Evolutionary conservation across 2,888 invertebrate genomes (phyloP).

Genomic region (Bellardia pandia): DNA sequence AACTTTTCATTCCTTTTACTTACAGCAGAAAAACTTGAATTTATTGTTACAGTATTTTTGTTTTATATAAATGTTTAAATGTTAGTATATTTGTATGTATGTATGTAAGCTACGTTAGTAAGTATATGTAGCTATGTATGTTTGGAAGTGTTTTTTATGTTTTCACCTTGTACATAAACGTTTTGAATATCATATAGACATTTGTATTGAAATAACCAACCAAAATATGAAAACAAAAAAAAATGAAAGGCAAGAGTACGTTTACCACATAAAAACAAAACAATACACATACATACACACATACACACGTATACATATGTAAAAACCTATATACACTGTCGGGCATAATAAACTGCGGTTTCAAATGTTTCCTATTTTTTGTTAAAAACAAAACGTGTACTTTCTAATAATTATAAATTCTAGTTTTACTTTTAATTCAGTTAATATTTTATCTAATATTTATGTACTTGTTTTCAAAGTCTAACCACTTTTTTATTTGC

Average conservation of each 20-base stretch:
- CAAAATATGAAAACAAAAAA: background rate
- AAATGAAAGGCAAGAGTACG: conserved; percentile 21
- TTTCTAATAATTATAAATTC: too few species aligned
- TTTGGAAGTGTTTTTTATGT: conserved; percentile 15
- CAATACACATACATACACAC: too few species aligned
- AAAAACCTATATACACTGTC: too few species aligned
- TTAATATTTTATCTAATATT: too few species aligned
- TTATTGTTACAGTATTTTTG: conserved; percentile 48
- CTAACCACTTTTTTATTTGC: too few species aligned
- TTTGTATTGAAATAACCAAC: conserved; percentile 33
- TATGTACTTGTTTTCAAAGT: too few species aligned
- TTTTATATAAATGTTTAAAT: conserved; percentile 14
- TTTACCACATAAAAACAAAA: conserved; percentile 6
- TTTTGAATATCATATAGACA: conserved; percentile 41
- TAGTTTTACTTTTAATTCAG: too few species aligned
- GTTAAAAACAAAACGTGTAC: too few species aligned
- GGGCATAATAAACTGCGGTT: too few species aligned
- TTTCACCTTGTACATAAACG: conserved; percentile 64
- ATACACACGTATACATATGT: background rate
- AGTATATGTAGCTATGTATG: conserved; percentile 1
- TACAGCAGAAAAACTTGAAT: background rate
- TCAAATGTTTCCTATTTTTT: too few species aligned
- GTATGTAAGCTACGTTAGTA: background rate
- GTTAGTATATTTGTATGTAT: background rate
- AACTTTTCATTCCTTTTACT: too few species aligned